Base-by-base conservation (phyloP, 2,888 invertebrate species). In the Polietes domitor region DNA sequence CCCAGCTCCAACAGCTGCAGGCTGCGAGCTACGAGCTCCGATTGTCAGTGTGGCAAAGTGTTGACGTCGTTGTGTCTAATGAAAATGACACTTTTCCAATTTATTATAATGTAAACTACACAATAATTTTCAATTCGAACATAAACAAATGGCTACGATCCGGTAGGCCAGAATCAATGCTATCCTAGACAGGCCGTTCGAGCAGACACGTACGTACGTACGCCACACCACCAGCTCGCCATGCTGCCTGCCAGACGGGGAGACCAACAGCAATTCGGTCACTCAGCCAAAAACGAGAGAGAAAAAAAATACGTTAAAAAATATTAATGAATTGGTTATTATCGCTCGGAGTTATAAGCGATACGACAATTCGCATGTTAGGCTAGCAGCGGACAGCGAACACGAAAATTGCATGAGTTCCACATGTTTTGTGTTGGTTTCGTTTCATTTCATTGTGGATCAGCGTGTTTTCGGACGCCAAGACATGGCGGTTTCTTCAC, bases 261-360 rank as follows among this genome's bases (percentile, higher is more conserved):
- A 7, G 32, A 72, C 15, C 15, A 10, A 15, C 28, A 77, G 61
- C 72, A 73, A 58, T 58, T 72, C 75, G 26, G 53, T 53, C 78
- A 70, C 43, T 68, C 55, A 53, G n/a, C 6, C 12, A 26, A 73
- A 77, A 70, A 72, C 37, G 63, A 65, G n/a, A n/a, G n/a, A n/a
- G n/a, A n/a, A n/a, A n/a, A n/a, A n/a, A 76, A 43, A 41, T 37
- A 77, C 47, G 26, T 80, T 77, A 37, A 75, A 63, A 81, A 28
- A 68, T 76, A 81, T 78, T 81, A 84, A 81, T 81, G 84, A 81
- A 84, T 81, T 81, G 76, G 81, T 84, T 81, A 84, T 84, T 76
- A 77, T 73, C 24, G 75, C 76, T 76, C 43, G 6, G 24, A 26
- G 58, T 58, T 58, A 58, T 58, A 58, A 58, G 68, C 43, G 41